Evolutionary conservation across 1,140 invertebrate genomes (phyloP), one percentile per base, ranked within the genome.

Genomic region (Oscheius sp.): DNA sequence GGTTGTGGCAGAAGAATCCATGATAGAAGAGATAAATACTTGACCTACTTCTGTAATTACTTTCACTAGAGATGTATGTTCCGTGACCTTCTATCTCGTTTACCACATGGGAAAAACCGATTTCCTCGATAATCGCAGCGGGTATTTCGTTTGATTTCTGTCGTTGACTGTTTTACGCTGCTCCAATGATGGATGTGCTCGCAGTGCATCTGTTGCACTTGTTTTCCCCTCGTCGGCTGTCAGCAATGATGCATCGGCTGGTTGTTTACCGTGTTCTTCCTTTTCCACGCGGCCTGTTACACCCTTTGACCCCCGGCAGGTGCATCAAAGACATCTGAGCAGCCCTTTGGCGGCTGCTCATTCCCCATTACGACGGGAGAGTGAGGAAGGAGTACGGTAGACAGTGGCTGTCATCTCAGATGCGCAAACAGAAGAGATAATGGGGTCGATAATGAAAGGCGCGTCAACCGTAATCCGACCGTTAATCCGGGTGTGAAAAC

Each of bases 261-360:
- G 49, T 55, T 55, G 49, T 55, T 55, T 55, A 55, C 49, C 49
- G 49, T 55, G 49, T 55, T 26, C 23, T 4, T 13, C 7, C 49
- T 20, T 7, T 23, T 15, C 28, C 49, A 10, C 10, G 10, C 23
- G 15, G 15, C 7, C 28, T 55, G 23, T 23, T 13, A 23, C 49
- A 13, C 7, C 23, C 49, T 55, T 55, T 55, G 49, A 55, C 49
- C 49, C 49, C 7, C 15, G 28, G 49, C 49, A 7, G 23, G 7
- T 26, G 7, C 4, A 7, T 23, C 15, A 7, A n/a, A 42, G 38
- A n/a, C 38, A 55, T 26, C 15, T 15, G 49, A 20, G 49, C 49
- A 13, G 49, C 10, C 38, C n/a, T n/a, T n/a, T n/a, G n/a, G n/a
- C n/a, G n/a, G n/a, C n/a, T n/a, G n/a, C n/a, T n/a, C n/a, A n/a